phyloP scores from a whole-genome alignment of 2,888 invertebrate genomes.

The Stenoptilia bipunctidactyla region DNA sequence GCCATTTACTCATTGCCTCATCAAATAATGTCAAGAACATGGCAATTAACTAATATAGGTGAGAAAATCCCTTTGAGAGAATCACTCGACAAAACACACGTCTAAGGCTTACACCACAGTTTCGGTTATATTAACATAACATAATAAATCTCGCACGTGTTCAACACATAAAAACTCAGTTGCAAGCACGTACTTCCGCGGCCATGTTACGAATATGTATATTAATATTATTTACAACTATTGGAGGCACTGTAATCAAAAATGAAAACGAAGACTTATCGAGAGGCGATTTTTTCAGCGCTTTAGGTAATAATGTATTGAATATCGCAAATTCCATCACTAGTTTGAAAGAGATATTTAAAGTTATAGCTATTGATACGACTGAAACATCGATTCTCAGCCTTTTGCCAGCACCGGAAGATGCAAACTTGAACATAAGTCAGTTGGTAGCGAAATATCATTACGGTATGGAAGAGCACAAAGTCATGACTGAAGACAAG shows the following conservation, averaged over 20 bases:
- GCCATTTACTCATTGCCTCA: not conserved
- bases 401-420: slow-evolving; percentile 20
- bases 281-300: slow-evolving; percentile 5
- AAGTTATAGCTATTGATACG: slow-evolving; percentile 7
- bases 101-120: too few relatives aligned
- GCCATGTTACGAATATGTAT: too few relatives aligned
- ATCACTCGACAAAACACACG: too few relatives aligned
- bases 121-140: too few relatives aligned
- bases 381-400: not conserved
- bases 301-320: slow-evolving; percentile 8
- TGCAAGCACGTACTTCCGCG: too few relatives aligned
- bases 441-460: slow-evolving; percentile 30
- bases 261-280: too few relatives aligned
- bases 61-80: too few relatives aligned
- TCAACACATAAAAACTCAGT: slow-evolving; percentile 1
- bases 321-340: slow-evolving; percentile 10
- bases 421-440: slow-evolving; percentile 30
- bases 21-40: not conserved
- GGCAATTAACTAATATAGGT: too few relatives aligned
- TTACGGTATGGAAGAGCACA: slow-evolving; percentile 35
- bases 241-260: too few relatives aligned
- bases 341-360: slow-evolving; percentile 14
- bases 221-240: too few relatives aligned
- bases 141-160: not conserved
- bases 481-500: slow-evolving; percentile 37